A percentile compares a stretch with the other conserved stretches of the same genome.
These are phyloP conservation scores for Smittia aterrima DNA, from an alignment of 2,888 invertebrate species.

Conservation along the genomic window DNA sequence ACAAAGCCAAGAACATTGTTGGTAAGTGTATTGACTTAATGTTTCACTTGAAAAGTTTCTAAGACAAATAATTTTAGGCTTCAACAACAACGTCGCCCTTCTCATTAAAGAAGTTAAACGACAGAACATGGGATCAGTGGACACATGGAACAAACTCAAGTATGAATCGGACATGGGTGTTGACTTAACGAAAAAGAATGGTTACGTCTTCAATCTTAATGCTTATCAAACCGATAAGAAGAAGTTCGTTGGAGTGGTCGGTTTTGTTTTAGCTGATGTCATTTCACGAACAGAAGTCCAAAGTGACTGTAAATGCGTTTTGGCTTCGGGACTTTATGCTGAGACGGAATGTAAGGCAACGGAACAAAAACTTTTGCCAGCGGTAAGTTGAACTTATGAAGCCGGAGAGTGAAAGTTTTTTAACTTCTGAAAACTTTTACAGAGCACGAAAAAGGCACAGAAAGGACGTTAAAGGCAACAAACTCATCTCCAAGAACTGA, in stretches of 20 bases:
- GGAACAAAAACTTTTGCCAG: not conserved
- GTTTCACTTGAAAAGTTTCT: not conserved
- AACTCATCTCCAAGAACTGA: no score
- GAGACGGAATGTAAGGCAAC: constrained; percentile 49
- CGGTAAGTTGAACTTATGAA: not conserved
- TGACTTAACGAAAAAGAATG: constrained; percentile 59
- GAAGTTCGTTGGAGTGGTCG: constrained; percentile 48
- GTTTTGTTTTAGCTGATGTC: constrained; percentile 51
- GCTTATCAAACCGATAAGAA: constrained; percentile 48
- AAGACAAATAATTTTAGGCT: constrained; percentile 51
- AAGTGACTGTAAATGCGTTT: constrained; percentile 49
- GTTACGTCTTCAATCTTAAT: constrained; percentile 52
- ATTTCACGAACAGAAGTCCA: constrained; percentile 51
- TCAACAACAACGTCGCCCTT: constrained; percentile 61
- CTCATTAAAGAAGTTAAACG: constrained; percentile 65
- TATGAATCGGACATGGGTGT: constrained; percentile 63
- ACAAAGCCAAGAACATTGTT: constrained; percentile 49
- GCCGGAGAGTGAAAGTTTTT: no score
- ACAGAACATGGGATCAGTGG: constrained; percentile 56
- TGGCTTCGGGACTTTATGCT: constrained; percentile 48
- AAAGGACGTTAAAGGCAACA: not conserved
- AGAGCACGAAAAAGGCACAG: not conserved
- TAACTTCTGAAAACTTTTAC: no score
- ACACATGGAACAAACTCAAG: constrained; percentile 59
- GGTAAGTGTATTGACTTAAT: constrained; percentile 51